phyloP scores from a whole-genome alignment of 2,888 invertebrate genomes.

The Eremobia ochroleuca region DNA sequence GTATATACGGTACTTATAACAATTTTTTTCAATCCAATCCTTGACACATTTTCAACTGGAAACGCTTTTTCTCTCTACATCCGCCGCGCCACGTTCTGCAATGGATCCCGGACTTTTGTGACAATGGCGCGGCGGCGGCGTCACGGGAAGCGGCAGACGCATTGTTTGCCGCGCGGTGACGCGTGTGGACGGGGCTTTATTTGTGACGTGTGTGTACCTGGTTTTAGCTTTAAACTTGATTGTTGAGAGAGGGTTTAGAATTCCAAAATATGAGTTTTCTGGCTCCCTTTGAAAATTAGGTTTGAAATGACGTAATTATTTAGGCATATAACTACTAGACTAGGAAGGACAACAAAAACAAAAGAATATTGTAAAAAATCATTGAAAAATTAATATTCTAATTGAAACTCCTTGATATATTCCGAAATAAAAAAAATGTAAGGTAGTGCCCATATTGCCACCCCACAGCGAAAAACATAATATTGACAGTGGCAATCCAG shows the following conservation, averaged over 20 bases:
- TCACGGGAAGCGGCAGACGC: constrained; percentile 48
- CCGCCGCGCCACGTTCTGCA: neutral
- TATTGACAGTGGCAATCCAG: constrained; percentile 70
- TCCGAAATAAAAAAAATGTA: neutral
- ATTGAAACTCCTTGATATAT: neutral
- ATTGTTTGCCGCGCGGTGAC: constrained; percentile 50
- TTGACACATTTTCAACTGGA: neutral
- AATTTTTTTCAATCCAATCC: neutral
- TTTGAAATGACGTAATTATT: neutral
- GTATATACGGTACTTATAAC: too few relatives aligned
- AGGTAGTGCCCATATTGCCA: constrained; percentile 3
- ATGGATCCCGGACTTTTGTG: constrained; percentile 15
- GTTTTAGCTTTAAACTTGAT: constrained; percentile 25
- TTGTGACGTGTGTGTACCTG: constrained; percentile 31
- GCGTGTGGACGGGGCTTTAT: constrained; percentile 43
- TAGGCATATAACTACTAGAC: neutral
- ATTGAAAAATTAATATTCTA: neutral
- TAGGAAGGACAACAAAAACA: neutral
- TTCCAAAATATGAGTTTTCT: neutral
- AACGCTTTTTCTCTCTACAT: constrained; percentile 4
- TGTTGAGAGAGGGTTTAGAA: neutral
- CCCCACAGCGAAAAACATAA: constrained; percentile 55
- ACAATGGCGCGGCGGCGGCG: constrained; percentile 46
- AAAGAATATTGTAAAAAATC: neutral
- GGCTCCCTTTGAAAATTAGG: neutral